A percentile compares a stretch with the other conserved stretches of the same genome.
phyloP scores from a whole-genome alignment of 1,140 invertebrate genomes.

The Uloborus diversus region DNA sequence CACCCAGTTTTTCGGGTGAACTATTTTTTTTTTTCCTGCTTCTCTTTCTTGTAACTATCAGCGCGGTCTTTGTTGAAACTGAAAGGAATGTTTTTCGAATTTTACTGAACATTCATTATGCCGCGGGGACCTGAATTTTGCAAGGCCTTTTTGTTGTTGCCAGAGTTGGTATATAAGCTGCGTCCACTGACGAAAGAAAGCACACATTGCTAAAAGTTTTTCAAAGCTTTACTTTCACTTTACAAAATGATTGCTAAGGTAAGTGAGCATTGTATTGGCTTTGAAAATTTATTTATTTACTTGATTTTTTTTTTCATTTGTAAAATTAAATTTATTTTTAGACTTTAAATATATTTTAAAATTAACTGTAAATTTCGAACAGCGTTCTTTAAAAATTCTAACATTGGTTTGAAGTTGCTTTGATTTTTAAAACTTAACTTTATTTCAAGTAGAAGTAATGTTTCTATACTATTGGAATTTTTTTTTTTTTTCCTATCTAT shows the following conservation, averaged over 20 bases:
- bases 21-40: conserved; percentile 8
- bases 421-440: neutral
- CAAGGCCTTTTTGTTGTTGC: conserved; percentile 35
- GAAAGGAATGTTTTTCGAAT: conserved; percentile 12
- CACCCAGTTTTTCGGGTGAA: conserved; percentile 22
- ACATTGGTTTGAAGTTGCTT: neutral
- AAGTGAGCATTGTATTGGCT: neutral
- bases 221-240: neutral
- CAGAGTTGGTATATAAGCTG: conserved; percentile 17
- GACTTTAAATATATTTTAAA: neutral
- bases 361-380: neutral
- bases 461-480: no score
- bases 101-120: conserved; percentile 12
- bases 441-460: neutral
- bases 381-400: neutral
- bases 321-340: neutral
- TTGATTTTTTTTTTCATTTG: neutral
- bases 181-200: neutral
- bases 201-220: neutral
- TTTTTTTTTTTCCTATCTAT: no score
- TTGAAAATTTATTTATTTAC: neutral
- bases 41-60: neutral
- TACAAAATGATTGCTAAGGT: conserved; percentile 40
- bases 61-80: conserved; percentile 15
- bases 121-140: conserved; percentile 9